Evolutionary conservation across 2,797 vertebrate genomes (phyloP), one percentile per base, ranked within the genome.

Genomic region (Alcedo atthis): DNA sequence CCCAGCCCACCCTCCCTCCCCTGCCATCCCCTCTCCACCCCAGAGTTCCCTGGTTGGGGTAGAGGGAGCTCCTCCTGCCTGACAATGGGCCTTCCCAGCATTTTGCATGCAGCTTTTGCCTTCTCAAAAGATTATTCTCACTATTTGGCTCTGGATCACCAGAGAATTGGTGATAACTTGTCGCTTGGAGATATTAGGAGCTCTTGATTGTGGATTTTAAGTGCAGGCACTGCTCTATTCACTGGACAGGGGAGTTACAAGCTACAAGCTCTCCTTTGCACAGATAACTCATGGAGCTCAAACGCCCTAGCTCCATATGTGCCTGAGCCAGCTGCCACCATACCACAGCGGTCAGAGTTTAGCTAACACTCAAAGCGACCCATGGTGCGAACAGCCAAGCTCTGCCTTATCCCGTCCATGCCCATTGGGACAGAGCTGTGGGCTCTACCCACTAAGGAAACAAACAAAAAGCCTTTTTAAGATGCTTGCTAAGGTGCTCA

Each of bases 231-330:
- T 4, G 40, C 1, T 26, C n/a, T 2, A 28, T 24, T 18, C 0
- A 1, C 62, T 17, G 42, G 11, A 9, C 14, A 40, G 22, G 28
- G 78, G 0, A 9, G n/a, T 21, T 6, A 18, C 0, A 1, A 76
- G 66, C 58, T 62, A 20, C 0, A 1, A 69, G 66, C 58, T 66
- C 67, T 57, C 28, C 83, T 68, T 8, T 5, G 28, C 82, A 25
- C 1, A 1, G 53, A 21, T 25, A 48, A 25, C 26, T 0, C 1
- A 9, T 0, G 0, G 48, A n/a, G 28, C n/a, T 55, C 35, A 19
- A 26, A 5, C 13, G 6, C 9, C 8, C 35, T 0, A 1, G 57
- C 63, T 77, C 61, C 2, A 1, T 0, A 4, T 22, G 5, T 4
- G 20, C 45, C 61, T 2, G 2, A 69, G 67, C 37, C 87, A 85